phyloP scores from a whole-genome alignment of 2,888 invertebrate genomes.

The Dynastes maya region DNA sequence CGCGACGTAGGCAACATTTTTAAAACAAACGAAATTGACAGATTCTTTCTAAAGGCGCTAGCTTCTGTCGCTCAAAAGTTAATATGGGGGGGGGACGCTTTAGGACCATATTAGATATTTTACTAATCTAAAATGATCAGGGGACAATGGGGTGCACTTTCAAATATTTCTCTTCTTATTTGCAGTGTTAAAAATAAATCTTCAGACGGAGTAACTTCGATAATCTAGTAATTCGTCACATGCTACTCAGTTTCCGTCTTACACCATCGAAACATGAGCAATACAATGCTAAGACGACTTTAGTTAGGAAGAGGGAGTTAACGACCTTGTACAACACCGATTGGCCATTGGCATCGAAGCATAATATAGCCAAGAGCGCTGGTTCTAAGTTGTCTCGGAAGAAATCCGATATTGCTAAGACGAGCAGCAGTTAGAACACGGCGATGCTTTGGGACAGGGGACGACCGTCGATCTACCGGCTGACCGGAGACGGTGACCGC shows the following conservation, averaged over 20 bases:
- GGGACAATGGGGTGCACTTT: no score
- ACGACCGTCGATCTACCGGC: neutral
- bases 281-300: neutral
- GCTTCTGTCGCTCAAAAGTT: no score
- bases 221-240: neutral
- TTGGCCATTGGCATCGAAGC: conserved; percentile 46
- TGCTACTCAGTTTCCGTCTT: neutral
- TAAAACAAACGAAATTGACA: no score
- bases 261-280: neutral
- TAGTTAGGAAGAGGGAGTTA: conserved; percentile 31
- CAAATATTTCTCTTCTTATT: no score
- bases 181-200: neutral
- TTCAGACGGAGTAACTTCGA: neutral
- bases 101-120: no score
- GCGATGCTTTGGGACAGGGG: neutral
- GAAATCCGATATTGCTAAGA: neutral
- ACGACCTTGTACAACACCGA: conserved; percentile 50
- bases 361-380: neutral
- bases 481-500: neutral
- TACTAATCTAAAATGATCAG: no score
- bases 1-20: no score
- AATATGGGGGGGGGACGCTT: no score
- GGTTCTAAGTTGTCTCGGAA: conserved; percentile 1
- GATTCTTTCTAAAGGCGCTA: no score
- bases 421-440: no score